Conservation (phyloP, 2,113 vertebrate genomes). For the cattle (Bos taurus) region DNA sequence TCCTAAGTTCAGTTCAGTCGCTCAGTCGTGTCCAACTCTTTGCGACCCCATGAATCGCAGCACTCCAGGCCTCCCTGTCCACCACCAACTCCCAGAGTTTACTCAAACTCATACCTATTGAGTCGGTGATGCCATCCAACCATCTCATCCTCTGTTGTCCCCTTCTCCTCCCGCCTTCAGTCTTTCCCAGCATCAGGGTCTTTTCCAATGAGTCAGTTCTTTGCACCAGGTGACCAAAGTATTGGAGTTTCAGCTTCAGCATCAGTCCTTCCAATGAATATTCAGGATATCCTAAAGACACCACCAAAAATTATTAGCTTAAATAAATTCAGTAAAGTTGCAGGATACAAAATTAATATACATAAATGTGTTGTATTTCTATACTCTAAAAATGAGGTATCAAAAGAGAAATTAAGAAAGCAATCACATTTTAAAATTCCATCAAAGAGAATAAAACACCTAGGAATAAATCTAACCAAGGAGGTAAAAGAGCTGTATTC, state of each 20-base stretch:
- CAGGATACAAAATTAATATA: neutral
- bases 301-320: neutral
- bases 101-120: neutral
- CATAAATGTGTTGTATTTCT: neutral
- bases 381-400: neutral
- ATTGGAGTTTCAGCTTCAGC: neutral
- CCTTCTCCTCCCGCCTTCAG: neutral
- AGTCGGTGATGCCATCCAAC: neutral
- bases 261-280: neutral
- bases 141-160: neutral
- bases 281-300: neutral
- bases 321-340: neutral
- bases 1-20: neutral
- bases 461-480: neutral
- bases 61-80: accelerated
- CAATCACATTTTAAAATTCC: neutral
- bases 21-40: neutral
- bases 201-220: neutral
- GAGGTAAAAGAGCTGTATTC: neutral
- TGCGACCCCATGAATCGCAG: neutral
- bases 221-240: neutral
- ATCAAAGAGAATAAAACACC: neutral
- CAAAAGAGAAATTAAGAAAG: neutral
- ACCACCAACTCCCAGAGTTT: neutral
- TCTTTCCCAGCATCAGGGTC: neutral